phyloP scores from a whole-genome alignment of 2,113 vertebrate species.

The Callipepla californica region DNA sequence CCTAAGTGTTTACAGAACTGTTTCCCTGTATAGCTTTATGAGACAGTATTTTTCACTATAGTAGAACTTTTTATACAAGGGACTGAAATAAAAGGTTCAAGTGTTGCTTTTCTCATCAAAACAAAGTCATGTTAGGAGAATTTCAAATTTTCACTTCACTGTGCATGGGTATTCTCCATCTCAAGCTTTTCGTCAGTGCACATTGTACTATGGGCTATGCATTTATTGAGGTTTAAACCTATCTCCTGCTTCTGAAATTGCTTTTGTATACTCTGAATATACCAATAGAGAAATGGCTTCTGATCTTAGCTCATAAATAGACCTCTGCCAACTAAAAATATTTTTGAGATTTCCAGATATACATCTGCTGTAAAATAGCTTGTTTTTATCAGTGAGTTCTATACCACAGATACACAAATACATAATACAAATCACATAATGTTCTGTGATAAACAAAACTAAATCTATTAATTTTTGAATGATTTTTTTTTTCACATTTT shows the following conservation, averaged over 20 bases:
- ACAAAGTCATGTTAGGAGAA: not conserved
- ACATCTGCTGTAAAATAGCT: not conserved
- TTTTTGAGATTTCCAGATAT: not conserved
- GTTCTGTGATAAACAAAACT: not conserved
- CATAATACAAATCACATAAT: not conserved
- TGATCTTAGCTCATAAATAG: not conserved
- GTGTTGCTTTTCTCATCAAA: not conserved
- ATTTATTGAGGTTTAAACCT: not conserved
- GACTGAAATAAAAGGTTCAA: not conserved
- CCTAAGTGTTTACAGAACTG: not conserved
- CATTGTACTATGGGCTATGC: not conserved
- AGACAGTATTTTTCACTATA: not conserved
- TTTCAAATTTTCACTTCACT: not conserved
- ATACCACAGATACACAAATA: not conserved
- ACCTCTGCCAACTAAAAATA: not conserved
- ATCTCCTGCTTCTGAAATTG: not conserved
- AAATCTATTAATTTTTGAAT: not conserved
- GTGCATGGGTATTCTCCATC: not conserved
- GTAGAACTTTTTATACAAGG: not conserved
- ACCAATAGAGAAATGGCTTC: not conserved
- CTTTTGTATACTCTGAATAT: not conserved
- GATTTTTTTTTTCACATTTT: not conserved
- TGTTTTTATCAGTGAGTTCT: not conserved
- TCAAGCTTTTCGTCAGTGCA: not conserved
- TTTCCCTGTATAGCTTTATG: not conserved